These are phyloP conservation scores for Drosophila parthenogenetica DNA, from an alignment of 2,888 invertebrate genomes.

Conservation along the genomic window DNA sequence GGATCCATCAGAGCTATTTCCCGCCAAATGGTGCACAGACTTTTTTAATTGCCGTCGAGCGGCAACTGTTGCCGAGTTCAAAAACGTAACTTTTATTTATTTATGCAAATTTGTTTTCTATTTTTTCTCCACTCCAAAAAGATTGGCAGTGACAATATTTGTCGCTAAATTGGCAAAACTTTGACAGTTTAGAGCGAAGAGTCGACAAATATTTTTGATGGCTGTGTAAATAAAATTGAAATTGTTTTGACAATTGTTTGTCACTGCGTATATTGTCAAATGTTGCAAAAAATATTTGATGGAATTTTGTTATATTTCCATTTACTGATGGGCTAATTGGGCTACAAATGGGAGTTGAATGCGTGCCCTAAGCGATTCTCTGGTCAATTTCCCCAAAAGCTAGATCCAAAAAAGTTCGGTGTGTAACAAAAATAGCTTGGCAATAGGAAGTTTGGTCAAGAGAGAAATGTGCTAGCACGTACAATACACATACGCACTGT, in stretches of 20 bases:
- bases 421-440: slow-evolving; percentile 10
- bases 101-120: slow-evolving; percentile 71
- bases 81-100: slow-evolving; percentile 76
- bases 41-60: slow-evolving; percentile 74
- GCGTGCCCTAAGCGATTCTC: slow-evolving; percentile 43
- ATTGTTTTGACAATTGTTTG: slow-evolving; percentile 68
- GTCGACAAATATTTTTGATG: slow-evolving; percentile 49
- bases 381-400: slow-evolving; percentile 25
- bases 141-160: slow-evolving; percentile 56
- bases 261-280: slow-evolving; percentile 41
- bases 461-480: slow-evolving; percentile 41
- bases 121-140: slow-evolving; percentile 1
- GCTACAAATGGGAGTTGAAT: slow-evolving; percentile 40
- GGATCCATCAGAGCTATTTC: slow-evolving; percentile 21
- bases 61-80: slow-evolving; percentile 70
- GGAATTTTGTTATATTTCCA: slow-evolving; percentile 12
- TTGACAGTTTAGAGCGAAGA: slow-evolving; percentile 33
- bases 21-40: slow-evolving; percentile 43
- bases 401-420: slow-evolving; percentile 18
- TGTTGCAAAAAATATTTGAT: slow-evolving; percentile 41
- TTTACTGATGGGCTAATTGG: slow-evolving; percentile 39
- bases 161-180: slow-evolving; percentile 70
- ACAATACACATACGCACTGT: slow-evolving; percentile 21
- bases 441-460: slow-evolving; percentile 27
- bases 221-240: slow-evolving; percentile 64